Percentiles rank a stretch among this genome's conserved stretches.
Conservation (phyloP, 1,140 invertebrate genomes). For the Ostrea edulis region DNA sequence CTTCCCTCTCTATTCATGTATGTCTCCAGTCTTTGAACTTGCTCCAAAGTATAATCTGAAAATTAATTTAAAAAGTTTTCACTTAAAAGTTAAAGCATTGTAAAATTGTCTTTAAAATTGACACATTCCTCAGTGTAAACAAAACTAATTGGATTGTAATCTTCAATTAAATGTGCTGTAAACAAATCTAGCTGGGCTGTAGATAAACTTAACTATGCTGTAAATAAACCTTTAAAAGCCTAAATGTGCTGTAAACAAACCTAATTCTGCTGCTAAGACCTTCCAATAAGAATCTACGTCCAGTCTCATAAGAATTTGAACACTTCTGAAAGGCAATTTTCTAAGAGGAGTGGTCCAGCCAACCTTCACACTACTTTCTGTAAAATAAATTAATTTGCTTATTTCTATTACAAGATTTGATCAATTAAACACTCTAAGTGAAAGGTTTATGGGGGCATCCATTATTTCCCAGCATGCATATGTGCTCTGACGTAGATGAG, state of each 20-base stretch:
- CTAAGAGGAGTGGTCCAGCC: not conserved
- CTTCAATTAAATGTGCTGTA: too few relatives aligned
- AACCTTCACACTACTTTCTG: not conserved
- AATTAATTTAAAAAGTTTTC: not conserved
- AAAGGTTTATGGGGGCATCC: too few relatives aligned
- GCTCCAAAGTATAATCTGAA: not conserved
- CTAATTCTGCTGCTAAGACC: not conserved
- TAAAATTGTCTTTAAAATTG: too few relatives aligned
- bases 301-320: not conserved
- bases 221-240: not conserved
- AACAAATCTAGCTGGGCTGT: not conserved
- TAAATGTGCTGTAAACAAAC: not conserved
- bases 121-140: too few relatives aligned
- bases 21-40: not conserved
- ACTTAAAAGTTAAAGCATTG: too few relatives aligned
- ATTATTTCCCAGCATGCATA: too few relatives aligned
- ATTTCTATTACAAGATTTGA: too few relatives aligned
- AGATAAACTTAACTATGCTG: not conserved
- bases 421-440: too few relatives aligned
- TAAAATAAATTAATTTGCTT: not conserved
- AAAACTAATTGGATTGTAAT: too few relatives aligned
- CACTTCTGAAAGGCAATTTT: not conserved
- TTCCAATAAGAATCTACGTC: not conserved
- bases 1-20: not conserved
- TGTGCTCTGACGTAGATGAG: too few relatives aligned